Evolutionary conservation across 1,140 invertebrate species (phyloP), one percentile per base, ranked within the genome.

Genomic region (Condylostylus longicornis): DNA sequence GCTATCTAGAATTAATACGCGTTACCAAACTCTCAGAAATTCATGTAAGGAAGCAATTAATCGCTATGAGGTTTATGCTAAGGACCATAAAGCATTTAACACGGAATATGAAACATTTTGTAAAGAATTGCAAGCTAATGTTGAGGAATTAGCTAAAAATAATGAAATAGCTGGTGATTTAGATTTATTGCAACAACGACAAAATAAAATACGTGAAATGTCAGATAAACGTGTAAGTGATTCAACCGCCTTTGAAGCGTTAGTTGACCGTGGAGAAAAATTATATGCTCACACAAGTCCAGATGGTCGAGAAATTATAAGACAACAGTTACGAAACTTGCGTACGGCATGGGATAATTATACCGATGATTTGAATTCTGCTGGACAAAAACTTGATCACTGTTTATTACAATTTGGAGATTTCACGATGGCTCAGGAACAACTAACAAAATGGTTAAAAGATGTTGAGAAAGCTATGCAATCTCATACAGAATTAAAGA

Each of bases 391-490:
- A 54, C 63, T 94, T 14, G 89, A 95, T 54, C 79, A 86, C 37
- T 93, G 87, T 53, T 64, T 94, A 1, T 68, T 81, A 43, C 83
- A 90, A 50, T 87, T 91, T 47, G 79, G 79, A n/a, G 84, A 90
- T 46, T 85, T 93, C 55, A 78, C 79, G 28, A 57, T 82, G 41
- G 76, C 82, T 18, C 80, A 94, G 66, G 89, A 94, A 54, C 83
- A 93, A 57, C 60, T 95, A 12, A 89, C 84, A 1, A 82, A 85
- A 54, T 96, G 90, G 90, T 56, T 95, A 2, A 76, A 80, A 50
- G 86, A 91, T 51, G 83, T 91, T 7, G 87, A 94, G 58, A 72
- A 77, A 45, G 82, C 85, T 2, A 88, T 96, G 78, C 82, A 87
- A 47, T 75, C 82, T 43, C 86, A 93, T 48, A 89, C 82, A 0